phyloP scores from a whole-genome alignment of 2,113 vertebrate species.

The Psephotus haematonotus region DNA sequence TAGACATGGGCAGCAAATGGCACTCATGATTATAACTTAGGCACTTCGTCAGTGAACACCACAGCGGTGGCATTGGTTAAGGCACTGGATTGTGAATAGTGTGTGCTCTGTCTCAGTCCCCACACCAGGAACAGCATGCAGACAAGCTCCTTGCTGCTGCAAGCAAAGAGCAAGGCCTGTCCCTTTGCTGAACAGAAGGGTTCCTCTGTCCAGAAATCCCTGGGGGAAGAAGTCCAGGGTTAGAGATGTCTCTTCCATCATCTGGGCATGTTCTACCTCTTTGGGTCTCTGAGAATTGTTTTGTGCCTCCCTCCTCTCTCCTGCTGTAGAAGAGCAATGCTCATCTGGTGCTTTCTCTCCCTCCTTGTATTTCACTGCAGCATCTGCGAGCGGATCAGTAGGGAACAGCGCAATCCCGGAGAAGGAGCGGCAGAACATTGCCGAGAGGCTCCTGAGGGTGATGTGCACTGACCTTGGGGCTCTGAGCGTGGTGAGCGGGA shows the following conservation, averaged over 20 bases:
- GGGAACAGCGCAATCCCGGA: conserved; percentile 88
- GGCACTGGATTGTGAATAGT: neutral
- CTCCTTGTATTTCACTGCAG: conserved; percentile 59
- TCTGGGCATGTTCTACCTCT: neutral
- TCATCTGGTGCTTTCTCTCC: neutral
- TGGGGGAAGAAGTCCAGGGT: neutral
- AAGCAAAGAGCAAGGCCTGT: neutral
- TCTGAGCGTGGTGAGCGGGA: conserved; percentile 88
- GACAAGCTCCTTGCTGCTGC: neutral
- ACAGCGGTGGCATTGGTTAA: neutral
- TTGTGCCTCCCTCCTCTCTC: neutral
- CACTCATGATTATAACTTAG: neutral
- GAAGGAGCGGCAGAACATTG: conserved; percentile 97
- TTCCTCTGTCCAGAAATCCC: neutral
- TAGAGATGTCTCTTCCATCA: neutral
- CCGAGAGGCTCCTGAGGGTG: conserved; percentile 90
- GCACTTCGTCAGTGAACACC: neutral
- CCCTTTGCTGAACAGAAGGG: neutral
- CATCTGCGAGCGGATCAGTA: conserved; percentile 28
- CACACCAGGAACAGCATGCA: neutral
- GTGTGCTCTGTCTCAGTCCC: neutral
- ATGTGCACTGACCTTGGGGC: conserved; percentile 94
- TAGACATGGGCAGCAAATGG: fast-evolving
- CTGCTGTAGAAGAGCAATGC: neutral
- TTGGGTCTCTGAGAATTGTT: neutral